Conservation (phyloP, 2,888 invertebrate genomes). For the Caenorhabditis drosophilae region DNA sequence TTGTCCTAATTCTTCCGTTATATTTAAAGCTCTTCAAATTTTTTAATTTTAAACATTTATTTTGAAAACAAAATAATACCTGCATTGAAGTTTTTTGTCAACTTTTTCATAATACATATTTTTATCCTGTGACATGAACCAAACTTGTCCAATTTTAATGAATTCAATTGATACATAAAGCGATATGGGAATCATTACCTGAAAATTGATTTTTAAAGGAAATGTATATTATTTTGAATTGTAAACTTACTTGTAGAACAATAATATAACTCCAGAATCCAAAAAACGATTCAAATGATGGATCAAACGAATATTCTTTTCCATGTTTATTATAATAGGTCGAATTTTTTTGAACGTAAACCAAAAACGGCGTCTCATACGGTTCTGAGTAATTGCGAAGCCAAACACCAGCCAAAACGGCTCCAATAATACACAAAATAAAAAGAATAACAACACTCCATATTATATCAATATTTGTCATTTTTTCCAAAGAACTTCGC, state of each 20-base stretch:
- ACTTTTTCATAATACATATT: conserved; percentile 82
- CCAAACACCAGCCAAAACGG: conserved; percentile 75
- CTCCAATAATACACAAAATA: conserved; percentile 86
- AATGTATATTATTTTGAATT: not conserved
- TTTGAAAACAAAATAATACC: too few species aligned
- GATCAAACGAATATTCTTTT: conserved; percentile 28
- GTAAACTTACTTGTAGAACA: conserved; percentile 80
- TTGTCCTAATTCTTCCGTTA: conserved; percentile 95
- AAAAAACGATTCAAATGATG: conserved; percentile 78
- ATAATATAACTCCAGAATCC: conserved; percentile 95
- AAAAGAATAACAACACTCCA: conserved; percentile 78
- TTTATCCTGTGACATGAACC: conserved; percentile 79
- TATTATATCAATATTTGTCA: conserved; percentile 73
- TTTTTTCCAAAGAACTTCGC: conserved; percentile 48
- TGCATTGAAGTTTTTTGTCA: conserved; percentile 83
- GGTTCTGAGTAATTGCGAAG: conserved; percentile 33
- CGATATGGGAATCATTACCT: conserved; percentile 94
- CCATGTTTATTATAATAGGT: conserved; percentile 24
- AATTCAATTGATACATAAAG: conserved; percentile 94
- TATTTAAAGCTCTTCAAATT: conserved; percentile 74
- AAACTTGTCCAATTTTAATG: conserved; percentile 92
- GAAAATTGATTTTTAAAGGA: conserved; percentile 42
- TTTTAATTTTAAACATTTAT: not conserved
- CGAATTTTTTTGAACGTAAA: conserved; percentile 25
- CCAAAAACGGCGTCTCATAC: conserved; percentile 41